These are phyloP conservation scores for Cirrhinus molitorella DNA, from an alignment of 2,797 vertebrate species.

Conservation along the genomic window DNA sequence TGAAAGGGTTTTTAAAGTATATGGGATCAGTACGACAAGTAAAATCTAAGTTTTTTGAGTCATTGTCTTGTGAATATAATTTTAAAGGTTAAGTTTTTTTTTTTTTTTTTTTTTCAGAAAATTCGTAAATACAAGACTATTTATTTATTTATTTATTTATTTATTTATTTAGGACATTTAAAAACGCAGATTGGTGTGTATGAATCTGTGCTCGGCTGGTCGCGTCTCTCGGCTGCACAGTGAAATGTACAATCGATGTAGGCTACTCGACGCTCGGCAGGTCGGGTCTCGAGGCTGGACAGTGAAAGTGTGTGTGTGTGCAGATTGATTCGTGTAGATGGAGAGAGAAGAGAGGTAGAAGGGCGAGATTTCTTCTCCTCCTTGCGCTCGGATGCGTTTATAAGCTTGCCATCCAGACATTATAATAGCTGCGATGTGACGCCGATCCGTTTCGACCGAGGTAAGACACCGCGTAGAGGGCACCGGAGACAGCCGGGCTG, in stretches of 20 bases:
- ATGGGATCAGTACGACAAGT: background rate
- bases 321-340: conserved; percentile 44
- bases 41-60: background rate
- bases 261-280: conserved; percentile 44
- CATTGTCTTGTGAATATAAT: background rate
- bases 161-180: background rate
- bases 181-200: background rate
- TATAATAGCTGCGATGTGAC: conserved; percentile 32
- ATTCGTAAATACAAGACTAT: background rate
- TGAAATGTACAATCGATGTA: background rate
- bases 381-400: conserved; percentile 42
- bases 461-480: conserved; percentile 16
- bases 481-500: background rate
- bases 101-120: background rate
- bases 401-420: conserved; percentile 23
- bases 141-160: background rate
- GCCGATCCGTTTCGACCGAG: background rate
- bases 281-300: conserved; percentile 54
- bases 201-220: conserved; percentile 17
- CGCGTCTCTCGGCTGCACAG: conserved; percentile 14
- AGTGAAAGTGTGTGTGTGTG: conserved; percentile 62
- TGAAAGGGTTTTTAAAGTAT: background rate
- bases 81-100: background rate
- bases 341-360: conserved; percentile 56
- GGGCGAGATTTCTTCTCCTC: conserved; percentile 46